Evolutionary conservation across 1,140 invertebrate genomes (phyloP).

Genomic region (Pteromalus puparum): DNA sequence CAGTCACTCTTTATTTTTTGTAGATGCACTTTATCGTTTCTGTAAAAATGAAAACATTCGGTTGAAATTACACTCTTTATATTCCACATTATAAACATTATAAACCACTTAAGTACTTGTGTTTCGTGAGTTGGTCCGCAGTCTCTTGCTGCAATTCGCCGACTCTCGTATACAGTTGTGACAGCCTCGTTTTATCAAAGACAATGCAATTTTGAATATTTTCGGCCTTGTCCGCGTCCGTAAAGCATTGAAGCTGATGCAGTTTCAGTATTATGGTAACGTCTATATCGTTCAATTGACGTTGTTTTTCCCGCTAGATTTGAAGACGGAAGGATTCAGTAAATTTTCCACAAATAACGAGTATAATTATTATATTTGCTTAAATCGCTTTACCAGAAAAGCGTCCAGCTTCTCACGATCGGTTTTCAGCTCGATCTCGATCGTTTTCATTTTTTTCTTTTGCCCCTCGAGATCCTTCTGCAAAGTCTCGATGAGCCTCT

Average conservation of each 20-base stretch:
- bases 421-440: conserved; percentile 61
- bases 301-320: conserved; percentile 80
- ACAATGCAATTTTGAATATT: conserved; percentile 79
- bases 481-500: conserved; percentile 70
- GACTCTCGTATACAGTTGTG: conserved; percentile 78
- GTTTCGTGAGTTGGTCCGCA: conserved; percentile 76
- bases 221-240: conserved; percentile 70
- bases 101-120: conserved; percentile 76
- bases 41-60: conserved; percentile 44
- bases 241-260: conserved; percentile 81
- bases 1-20: conserved; percentile 77
- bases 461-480: conserved; percentile 69
- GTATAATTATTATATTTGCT: not conserved
- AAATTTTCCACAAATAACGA: not conserved
- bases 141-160: conserved; percentile 81
- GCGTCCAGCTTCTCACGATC: conserved; percentile 66
- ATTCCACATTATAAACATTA: too few relatives aligned
- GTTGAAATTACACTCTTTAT: not conserved
- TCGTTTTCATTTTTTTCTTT: conserved; percentile 62
- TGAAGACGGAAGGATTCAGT: not conserved
- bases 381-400: conserved; percentile 66
- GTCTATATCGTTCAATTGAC: conserved; percentile 81
- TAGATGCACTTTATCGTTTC: conserved; percentile 75
- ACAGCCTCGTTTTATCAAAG: conserved; percentile 78
- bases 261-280: conserved; percentile 80